A percentile compares a stretch with the other conserved stretches of the same genome.
Evolutionary conservation across 1,140 invertebrate species (phyloP).

Genomic region (Hirudo medicinalis): DNA sequence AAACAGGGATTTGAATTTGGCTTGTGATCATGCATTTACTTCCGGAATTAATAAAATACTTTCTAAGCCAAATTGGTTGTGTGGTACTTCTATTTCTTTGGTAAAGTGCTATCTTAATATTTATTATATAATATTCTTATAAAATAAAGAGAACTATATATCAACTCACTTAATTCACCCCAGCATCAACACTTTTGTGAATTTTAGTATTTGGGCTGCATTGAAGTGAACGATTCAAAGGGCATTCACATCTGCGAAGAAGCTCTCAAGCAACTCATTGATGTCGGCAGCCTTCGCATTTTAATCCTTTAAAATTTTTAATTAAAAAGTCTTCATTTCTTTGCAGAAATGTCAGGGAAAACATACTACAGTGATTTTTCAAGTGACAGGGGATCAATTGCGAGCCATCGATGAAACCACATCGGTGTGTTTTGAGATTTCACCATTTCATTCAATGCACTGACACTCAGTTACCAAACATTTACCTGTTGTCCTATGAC

Average conservation of each 20-base stretch:
- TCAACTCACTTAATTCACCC: background rate
- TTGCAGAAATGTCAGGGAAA: constrained; percentile 32
- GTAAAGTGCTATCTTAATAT: too few relatives aligned
- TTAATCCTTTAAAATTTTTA: too few relatives aligned
- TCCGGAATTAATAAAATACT: too few relatives aligned
- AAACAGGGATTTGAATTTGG: background rate
- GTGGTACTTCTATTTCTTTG: too few relatives aligned
- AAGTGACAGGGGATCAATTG: constrained; percentile 90
- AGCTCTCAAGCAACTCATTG: constrained; percentile 59
- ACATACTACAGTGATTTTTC: constrained; percentile 51
- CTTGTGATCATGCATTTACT: background rate
- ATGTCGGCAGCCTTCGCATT: background rate
- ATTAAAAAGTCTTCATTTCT: too few relatives aligned
- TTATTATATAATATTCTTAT: too few relatives aligned
- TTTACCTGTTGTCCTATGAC: too few relatives aligned
- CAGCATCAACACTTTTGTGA: constrained; percentile 20
- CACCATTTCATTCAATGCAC: background rate
- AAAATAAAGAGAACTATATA: too few relatives aligned
- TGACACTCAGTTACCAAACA: too few relatives aligned
- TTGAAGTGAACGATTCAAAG: constrained; percentile 95
- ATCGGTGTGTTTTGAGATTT: background rate
- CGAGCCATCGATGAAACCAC: constrained; percentile 88
- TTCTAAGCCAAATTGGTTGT: too few relatives aligned
- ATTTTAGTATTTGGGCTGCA: constrained; percentile 81
- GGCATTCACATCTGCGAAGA: constrained; percentile 99